phyloP scores from a whole-genome alignment of 2,888 invertebrate genomes.

The Himalopsyche tibetana region DNA sequence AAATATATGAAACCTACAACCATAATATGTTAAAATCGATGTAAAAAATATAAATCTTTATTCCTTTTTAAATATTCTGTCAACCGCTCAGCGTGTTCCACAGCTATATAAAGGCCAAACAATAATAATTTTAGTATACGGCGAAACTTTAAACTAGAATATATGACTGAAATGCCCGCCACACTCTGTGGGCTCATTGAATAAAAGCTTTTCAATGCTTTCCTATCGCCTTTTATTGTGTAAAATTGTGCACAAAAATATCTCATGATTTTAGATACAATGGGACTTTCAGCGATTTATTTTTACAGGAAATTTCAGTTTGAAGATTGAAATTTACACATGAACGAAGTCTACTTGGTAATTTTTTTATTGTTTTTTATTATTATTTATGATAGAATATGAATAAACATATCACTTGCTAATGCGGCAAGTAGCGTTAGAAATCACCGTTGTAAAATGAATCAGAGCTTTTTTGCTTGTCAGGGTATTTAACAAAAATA shows the following conservation, averaged over 20 bases:
- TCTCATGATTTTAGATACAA: conserved; percentile 22
- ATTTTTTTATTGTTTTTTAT: too few relatives aligned
- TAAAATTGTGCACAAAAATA: conserved; percentile 12
- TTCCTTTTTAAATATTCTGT: not conserved
- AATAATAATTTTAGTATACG: conserved; percentile 25
- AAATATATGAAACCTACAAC: too few relatives aligned
- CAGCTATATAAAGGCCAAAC: not conserved
- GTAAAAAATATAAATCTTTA: not conserved
- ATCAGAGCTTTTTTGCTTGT: too few relatives aligned
- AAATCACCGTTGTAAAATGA: too few relatives aligned
- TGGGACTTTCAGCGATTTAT: conserved; percentile 1
- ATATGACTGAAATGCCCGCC: conserved; percentile 8
- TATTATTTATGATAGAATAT: too few relatives aligned
- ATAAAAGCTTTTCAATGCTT: conserved; percentile 40
- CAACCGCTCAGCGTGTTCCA: not conserved
- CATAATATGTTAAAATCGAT: too few relatives aligned
- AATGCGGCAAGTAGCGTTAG: too few relatives aligned
- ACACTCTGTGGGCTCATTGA: conserved; percentile 12
- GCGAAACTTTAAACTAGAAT: conserved; percentile 23
- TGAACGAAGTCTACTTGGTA: too few relatives aligned
- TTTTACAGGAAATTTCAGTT: not conserved
- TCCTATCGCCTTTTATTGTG: conserved; percentile 10
- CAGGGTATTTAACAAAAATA: too few relatives aligned
- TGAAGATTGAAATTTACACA: not conserved
- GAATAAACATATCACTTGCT: too few relatives aligned